Evolutionary conservation across 1,140 invertebrate genomes (phyloP).

Genomic region (Philopotamus ludificatus): DNA sequence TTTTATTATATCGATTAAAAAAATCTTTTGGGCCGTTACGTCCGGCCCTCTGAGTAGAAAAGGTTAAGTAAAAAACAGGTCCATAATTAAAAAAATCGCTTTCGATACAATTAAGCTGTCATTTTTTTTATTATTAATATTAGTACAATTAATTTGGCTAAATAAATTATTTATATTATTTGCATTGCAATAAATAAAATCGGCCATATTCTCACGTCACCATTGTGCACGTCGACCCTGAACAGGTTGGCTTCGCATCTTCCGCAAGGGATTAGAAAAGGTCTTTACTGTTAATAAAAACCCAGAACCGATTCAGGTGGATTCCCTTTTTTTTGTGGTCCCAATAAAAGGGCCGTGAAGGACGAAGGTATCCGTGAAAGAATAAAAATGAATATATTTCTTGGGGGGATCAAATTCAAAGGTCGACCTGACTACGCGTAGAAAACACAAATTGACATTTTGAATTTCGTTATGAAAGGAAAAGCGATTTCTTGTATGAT

Average conservation of each 20-base stretch:
- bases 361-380: slow-evolving; percentile 14
- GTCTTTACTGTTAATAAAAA: slow-evolving; percentile 31
- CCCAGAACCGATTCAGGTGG: slow-evolving; percentile 26
- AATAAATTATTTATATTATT: not conserved
- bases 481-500: not conserved
- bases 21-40: too few relatives aligned
- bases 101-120: too few relatives aligned
- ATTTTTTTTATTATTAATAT: too few relatives aligned
- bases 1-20: too few relatives aligned
- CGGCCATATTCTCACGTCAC: not conserved
- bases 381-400: slow-evolving; percentile 23
- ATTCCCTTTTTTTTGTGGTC: slow-evolving; percentile 15
- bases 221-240: not conserved
- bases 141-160: not conserved
- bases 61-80: not conserved
- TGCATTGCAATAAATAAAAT: not conserved
- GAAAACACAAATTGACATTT: slow-evolving; percentile 21
- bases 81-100: not conserved
- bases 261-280: slow-evolving; percentile 20
- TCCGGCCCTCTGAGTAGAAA: too few relatives aligned
- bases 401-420: slow-evolving; percentile 23
- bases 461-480: not conserved
- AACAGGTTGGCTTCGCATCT: slow-evolving; percentile 17
- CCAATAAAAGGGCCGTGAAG: slow-evolving; percentile 26
- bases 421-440: slow-evolving; percentile 8